These are phyloP conservation scores for Ochropacha duplaris DNA, from an alignment of 2,888 invertebrate species.

Conservation along the genomic window DNA sequence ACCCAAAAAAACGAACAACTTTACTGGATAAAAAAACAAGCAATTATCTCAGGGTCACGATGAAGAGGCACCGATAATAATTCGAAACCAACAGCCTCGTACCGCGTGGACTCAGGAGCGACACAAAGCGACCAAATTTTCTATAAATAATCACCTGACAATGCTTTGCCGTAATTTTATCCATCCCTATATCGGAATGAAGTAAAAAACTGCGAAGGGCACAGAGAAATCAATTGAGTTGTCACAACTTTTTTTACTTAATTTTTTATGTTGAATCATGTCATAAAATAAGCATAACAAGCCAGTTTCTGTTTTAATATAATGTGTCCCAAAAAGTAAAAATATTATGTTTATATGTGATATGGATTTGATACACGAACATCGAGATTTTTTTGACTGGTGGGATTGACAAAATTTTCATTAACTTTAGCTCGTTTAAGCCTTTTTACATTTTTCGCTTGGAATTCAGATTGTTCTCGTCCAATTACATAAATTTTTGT, in stretches of 20 bases:
- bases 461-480: too few relatives aligned
- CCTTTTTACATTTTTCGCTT: too few relatives aligned
- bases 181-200: conserved; percentile 77
- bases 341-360: background rate
- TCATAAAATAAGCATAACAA: conserved; percentile 4
- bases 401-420: too few relatives aligned
- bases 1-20: conserved; percentile 32
- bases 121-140: conserved; percentile 78
- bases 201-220: conserved; percentile 65
- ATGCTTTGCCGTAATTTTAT: conserved; percentile 76
- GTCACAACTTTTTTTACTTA: conserved; percentile 21
- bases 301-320: conserved; percentile 11
- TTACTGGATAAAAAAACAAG: conserved; percentile 35
- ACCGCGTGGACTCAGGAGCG: conserved; percentile 62
- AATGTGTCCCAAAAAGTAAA: too few relatives aligned
- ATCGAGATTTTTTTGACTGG: background rate
- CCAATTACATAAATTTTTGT: too few relatives aligned
- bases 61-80: conserved; percentile 53
- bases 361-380: background rate
- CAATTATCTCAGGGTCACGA: conserved; percentile 58
- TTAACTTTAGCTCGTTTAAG: too few relatives aligned
- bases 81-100: conserved; percentile 51
- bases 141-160: conserved; percentile 81
- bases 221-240: conserved; percentile 54
- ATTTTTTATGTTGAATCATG: conserved; percentile 5